These are phyloP conservation scores for Adelphocoris suturalis DNA, from an alignment of 2,888 invertebrate genomes.

Conservation along the genomic window DNA sequence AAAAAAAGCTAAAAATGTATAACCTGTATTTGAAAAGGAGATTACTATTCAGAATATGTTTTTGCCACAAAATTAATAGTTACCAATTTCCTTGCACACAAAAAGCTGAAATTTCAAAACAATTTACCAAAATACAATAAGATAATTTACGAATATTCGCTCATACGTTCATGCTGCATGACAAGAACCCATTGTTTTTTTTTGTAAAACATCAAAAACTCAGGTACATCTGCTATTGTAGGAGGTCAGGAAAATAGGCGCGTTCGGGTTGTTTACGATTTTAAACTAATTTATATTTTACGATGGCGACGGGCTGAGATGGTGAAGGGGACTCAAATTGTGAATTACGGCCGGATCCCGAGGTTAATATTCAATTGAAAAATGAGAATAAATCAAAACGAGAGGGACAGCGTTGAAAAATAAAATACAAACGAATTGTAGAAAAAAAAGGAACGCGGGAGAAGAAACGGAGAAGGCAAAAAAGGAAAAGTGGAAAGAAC, in stretches of 20 bases:
- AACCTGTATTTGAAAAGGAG: too few relatives aligned
- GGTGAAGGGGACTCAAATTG: constrained; percentile 40
- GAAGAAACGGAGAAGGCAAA: constrained; percentile 32
- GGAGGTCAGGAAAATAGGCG: background rate
- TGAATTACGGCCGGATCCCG: constrained; percentile 34
- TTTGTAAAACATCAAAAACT: background rate
- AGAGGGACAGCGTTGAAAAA: constrained; percentile 44
- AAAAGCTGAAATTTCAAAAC: too few relatives aligned
- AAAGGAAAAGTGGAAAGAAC: background rate
- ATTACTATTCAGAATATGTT: too few relatives aligned
- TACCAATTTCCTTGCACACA: too few relatives aligned
- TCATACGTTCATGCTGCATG: too few relatives aligned
- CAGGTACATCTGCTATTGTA: too few relatives aligned
- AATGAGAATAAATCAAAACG: constrained; percentile 18
- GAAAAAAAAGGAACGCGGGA: background rate
- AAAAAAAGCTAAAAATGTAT: too few relatives aligned
- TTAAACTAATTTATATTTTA: constrained; percentile 15
- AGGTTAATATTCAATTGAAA: constrained; percentile 51
- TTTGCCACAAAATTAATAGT: too few relatives aligned
- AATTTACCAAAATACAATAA: too few relatives aligned
- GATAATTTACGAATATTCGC: too few relatives aligned
- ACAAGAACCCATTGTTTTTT: too few relatives aligned
- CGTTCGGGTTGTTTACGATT: background rate
- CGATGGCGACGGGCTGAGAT: background rate
- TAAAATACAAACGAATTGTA: background rate